phyloP scores from a whole-genome alignment of 2,888 invertebrate species.

The Eristalis pertinax region DNA sequence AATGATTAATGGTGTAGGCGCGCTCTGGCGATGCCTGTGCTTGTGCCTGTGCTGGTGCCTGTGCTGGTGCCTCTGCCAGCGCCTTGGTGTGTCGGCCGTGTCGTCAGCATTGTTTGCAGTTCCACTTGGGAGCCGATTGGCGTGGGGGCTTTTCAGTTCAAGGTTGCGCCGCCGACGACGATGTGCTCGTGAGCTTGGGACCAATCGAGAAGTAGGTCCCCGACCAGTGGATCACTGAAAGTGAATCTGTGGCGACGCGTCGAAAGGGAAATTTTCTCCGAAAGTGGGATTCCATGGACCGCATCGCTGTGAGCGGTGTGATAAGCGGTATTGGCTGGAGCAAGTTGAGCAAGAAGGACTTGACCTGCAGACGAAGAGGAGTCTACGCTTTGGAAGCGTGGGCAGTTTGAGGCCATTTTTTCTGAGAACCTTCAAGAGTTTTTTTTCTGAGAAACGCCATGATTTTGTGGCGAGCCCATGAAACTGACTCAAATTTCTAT shows the following conservation, averaged over 20 bases:
- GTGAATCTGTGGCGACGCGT: background rate
- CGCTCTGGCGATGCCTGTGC: background rate
- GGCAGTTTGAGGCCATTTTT: background rate
- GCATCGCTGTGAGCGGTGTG: background rate
- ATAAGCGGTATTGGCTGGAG: background rate
- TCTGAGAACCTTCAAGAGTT: background rate
- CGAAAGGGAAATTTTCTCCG: background rate
- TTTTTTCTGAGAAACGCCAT: background rate
- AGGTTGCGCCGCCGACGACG: slow-evolving; percentile 32
- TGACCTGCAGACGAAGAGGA: background rate
- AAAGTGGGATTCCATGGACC: background rate
- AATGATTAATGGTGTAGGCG: slow-evolving; percentile 65
- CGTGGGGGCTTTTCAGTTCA: slow-evolving; percentile 53
- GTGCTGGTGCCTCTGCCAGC: background rate
- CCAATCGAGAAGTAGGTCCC: slow-evolving; percentile 2
- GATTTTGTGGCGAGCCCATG: background rate
- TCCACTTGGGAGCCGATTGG: background rate
- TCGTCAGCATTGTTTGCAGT: slow-evolving; percentile 9
- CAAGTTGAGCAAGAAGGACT: background rate
- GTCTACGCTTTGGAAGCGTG: too few relatives aligned
- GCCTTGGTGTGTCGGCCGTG: background rate
- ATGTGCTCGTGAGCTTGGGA: background rate
- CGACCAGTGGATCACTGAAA: background rate
- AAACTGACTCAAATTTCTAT: background rate
- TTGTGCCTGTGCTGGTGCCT: background rate